Evolutionary conservation across 2,888 invertebrate species (phyloP).

Genomic region (Patella caerulea): DNA sequence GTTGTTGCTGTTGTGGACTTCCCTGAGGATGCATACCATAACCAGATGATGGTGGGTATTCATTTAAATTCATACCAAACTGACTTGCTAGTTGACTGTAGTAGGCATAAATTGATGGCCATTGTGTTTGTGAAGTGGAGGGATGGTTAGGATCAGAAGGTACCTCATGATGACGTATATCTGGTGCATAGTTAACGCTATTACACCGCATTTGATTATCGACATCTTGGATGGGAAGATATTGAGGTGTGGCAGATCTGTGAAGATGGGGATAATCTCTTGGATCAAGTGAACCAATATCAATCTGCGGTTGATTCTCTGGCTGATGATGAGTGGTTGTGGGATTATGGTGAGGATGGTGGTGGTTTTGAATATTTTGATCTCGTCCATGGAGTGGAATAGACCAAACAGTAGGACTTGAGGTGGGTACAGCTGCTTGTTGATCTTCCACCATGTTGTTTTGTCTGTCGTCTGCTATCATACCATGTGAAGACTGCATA

Average conservation of each 20-base stretch:
- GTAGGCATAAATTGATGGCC: conserved; percentile 48
- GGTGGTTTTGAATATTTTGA: too few relatives aligned
- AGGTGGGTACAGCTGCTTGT: too few relatives aligned
- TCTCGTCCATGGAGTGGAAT: too few relatives aligned
- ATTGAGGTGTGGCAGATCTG: not conserved
- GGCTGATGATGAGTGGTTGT: too few relatives aligned
- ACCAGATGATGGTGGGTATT: conserved; percentile 30
- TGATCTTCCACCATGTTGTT: too few relatives aligned
- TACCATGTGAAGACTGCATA: too few relatives aligned
- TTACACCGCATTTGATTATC: not conserved
- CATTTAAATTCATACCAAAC: conserved; percentile 45
- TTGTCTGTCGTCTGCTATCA: too few relatives aligned
- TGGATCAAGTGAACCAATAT: too few relatives aligned
- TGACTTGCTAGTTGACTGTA: conserved; percentile 49
- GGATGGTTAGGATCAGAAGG: not conserved
- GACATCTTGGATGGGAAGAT: not conserved
- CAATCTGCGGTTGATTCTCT: too few relatives aligned
- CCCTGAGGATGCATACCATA: not conserved
- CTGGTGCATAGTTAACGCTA: not conserved
- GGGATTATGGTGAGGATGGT: too few relatives aligned
- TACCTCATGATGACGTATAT: not conserved
- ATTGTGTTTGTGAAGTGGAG: conserved; percentile 19
- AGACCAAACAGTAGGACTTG: too few relatives aligned
- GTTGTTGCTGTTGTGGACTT: not conserved
- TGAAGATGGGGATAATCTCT: conserved; percentile 3